Evolutionary conservation across 2,797 vertebrate genomes (phyloP).

Genomic region (Petrocephalus sullivani): DNA sequence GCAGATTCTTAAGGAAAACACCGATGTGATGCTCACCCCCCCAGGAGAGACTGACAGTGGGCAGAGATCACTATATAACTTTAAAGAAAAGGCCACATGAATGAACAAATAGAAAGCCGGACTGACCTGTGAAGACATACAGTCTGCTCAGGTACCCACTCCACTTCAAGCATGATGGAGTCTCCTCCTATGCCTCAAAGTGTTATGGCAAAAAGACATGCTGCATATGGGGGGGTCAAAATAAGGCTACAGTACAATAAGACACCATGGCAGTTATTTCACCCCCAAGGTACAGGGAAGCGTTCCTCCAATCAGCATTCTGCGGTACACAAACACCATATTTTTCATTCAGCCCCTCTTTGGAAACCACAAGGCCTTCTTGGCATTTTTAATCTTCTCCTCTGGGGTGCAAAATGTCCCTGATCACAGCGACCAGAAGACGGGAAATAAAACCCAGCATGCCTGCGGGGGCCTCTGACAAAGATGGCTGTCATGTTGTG

Average conservation of each 20-base stretch:
- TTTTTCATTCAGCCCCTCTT: constrained; percentile 4
- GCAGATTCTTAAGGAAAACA: neutral
- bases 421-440: neutral
- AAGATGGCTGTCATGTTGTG: constrained; percentile 3
- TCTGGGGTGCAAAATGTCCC: neutral
- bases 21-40: neutral
- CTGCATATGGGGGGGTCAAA: neutral
- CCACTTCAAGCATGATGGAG: neutral
- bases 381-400: neutral
- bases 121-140: neutral
- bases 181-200: neutral
- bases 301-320: neutral
- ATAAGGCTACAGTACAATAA: neutral
- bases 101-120: neutral
- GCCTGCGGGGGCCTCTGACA: neutral
- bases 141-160: neutral
- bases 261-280: neutral
- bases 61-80: neutral
- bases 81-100: neutral
- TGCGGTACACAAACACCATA: neutral
- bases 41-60: neutral
- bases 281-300: neutral
- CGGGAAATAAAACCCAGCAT: neutral
- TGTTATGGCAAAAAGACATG: neutral
- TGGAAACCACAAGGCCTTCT: neutral